These are phyloP conservation scores for Apeltes quadracus DNA, from an alignment of 2,113 vertebrate species.

Conservation along the genomic window DNA sequence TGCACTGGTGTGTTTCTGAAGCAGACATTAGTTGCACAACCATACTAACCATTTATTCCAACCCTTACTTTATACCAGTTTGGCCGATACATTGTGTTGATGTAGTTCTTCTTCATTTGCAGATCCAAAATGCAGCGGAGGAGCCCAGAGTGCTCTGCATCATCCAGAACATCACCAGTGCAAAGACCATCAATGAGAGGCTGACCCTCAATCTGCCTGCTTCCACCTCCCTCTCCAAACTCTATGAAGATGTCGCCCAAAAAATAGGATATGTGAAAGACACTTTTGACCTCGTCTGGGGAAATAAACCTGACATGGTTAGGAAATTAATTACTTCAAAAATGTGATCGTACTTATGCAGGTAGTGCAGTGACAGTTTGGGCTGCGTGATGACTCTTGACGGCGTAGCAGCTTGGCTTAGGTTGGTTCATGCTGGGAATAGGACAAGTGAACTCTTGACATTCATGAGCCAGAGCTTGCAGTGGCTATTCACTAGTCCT, in stretches of 20 bases:
- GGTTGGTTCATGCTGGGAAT: not conserved
- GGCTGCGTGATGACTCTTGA: not conserved
- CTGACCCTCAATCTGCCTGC: constrained; percentile 95
- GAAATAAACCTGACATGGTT: constrained; percentile 82
- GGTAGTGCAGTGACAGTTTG: not conserved
- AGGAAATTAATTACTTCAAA: constrained; percentile 36
- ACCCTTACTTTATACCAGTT: not conserved
- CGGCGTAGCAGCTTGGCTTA: not conserved
- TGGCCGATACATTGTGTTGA: not conserved
- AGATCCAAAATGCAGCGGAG: constrained; percentile 97
- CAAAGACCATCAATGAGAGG: constrained; percentile 89
- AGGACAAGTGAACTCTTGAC: not conserved
- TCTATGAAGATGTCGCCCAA: constrained; percentile 90
- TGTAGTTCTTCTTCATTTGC: constrained; percentile 48
- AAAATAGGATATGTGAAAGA: constrained; percentile 93
- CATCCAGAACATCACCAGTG: constrained; percentile 94
- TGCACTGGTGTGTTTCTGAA: constrained; percentile 6
- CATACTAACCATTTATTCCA: not conserved
- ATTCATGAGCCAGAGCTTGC: constrained; percentile 1
- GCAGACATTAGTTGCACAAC: constrained; percentile 9
- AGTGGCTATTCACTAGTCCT: not conserved
- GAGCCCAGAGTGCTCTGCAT: constrained; percentile 97
- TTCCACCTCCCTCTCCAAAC: constrained; percentile 88
- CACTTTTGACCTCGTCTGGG: constrained; percentile 91
- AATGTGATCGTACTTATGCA: not conserved